Evolutionary conservation across 2,888 invertebrate species (phyloP).

Genomic region (Chymomyza procnemis): DNA sequence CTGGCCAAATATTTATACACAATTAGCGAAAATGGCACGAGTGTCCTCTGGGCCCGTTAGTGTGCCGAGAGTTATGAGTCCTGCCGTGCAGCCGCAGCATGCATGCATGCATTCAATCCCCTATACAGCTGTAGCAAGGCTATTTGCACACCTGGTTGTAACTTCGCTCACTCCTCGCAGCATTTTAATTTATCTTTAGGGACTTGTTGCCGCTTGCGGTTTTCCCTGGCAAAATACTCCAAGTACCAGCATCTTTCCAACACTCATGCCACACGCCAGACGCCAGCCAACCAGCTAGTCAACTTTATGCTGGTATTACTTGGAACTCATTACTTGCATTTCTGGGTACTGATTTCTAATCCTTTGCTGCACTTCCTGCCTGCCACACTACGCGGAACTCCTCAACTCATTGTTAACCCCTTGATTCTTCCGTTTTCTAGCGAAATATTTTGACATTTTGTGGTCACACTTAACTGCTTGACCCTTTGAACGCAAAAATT

Average conservation of each 20-base stretch:
- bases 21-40: slow-evolving; percentile 71
- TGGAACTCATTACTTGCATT: not conserved
- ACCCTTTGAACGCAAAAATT: not conserved
- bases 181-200: slow-evolving; percentile 46
- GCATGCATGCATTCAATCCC: not conserved
- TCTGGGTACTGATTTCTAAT: slow-evolving; percentile 30
- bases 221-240: not conserved
- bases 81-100: not conserved
- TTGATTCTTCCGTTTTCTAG: slow-evolving; percentile 58
- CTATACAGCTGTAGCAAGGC: slow-evolving; percentile 15
- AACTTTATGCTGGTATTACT: slow-evolving; percentile 47
- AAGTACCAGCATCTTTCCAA: slow-evolving; percentile 48
- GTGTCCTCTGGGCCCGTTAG: slow-evolving; percentile 14
- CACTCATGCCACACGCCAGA: slow-evolving; percentile 51
- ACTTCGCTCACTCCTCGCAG: not conserved
- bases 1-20: slow-evolving; percentile 62
- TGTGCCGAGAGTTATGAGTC: not conserved
- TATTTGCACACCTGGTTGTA: slow-evolving; percentile 8
- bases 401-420: not conserved
- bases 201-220: slow-evolving; percentile 40
- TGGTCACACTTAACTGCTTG: slow-evolving; percentile 35
- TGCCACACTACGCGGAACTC: slow-evolving; percentile 30
- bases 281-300: slow-evolving; percentile 36
- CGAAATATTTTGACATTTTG: slow-evolving; percentile 56
- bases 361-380: slow-evolving; percentile 15